Evolutionary conservation across 2,888 invertebrate species (phyloP), one percentile per base, ranked within the genome.

Genomic region (Auanema freiburgensis): DNA sequence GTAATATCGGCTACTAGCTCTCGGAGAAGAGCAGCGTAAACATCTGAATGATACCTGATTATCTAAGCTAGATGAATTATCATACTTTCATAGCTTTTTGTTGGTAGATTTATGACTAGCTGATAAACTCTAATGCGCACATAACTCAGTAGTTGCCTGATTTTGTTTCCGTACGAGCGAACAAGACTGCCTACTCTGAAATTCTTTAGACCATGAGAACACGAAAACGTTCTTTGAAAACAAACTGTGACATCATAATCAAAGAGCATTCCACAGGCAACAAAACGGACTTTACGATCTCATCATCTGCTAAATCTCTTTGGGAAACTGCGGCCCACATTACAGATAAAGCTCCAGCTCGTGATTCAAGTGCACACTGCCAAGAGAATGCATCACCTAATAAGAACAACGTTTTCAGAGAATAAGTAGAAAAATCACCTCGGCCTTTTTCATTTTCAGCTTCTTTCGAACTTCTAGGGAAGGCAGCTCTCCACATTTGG

Each of bases 401-500:
- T 14, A 33, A 54, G 11, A 1, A 14, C 11, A 12, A 54, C 40
- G 33, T 33, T 21, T n/a, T 11, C 25, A 24, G 54, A 11, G 25
- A 16, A 54, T n/a, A n/a, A n/a, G n/a, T n/a, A n/a, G n/a, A n/a
- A n/a, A 33, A 33, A 3, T 33, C 16, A 63, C 72, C 73, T 65
- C 74, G 43, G 14, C 33, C 81, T 66, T 95, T 95, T 85, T 98
- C 98, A 0, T 94, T 92, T 84, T 97, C 97, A 16, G 98, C 87
- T 85, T 98, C 98, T 83, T 97, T 96, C 44, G 90, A 90, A 0
- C 95, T 95, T 55, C 96, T 89, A 0, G 98, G 97, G 85, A 98
- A 98, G 25, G 95, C 95, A 85, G 96, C 96, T 75, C 94, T 89
- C 98, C 97, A 98, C 2, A 98, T 86, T 14, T 96, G 86, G 75